Conservation (phyloP, 2,888 invertebrate genomes). For the Teinopalpus imperialis region DNA sequence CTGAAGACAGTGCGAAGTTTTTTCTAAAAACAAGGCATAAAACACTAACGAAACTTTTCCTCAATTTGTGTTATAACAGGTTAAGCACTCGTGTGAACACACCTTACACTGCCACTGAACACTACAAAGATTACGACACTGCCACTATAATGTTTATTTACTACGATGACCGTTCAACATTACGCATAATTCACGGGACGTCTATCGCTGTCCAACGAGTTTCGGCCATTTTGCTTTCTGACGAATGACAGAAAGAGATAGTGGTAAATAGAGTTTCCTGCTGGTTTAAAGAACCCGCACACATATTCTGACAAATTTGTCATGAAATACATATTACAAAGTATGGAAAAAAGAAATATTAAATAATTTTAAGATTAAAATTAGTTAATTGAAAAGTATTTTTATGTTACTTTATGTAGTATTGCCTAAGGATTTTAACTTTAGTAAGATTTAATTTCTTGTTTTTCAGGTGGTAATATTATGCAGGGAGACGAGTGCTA, state of each 20-base stretch:
- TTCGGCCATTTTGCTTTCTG: slow-evolving; percentile 72
- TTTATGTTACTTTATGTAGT: too few species aligned
- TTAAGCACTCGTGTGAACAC: slow-evolving; percentile 52
- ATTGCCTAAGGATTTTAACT: too few species aligned
- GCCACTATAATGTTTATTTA: slow-evolving; percentile 64
- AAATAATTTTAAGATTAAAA: too few species aligned
- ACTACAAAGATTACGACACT: slow-evolving; percentile 48
- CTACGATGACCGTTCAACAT: slow-evolving; percentile 51
- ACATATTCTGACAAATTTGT: too few species aligned
- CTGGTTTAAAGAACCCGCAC: too few species aligned
- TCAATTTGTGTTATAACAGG: slow-evolving; percentile 42
- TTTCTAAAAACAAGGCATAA: slow-evolving; percentile 72
- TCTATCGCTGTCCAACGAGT: slow-evolving; percentile 63
- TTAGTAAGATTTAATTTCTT: too few species aligned
- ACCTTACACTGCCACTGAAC: slow-evolving; percentile 59
- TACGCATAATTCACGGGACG: slow-evolving; percentile 61
- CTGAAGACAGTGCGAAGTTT: slow-evolving; percentile 56
- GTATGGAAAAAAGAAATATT: too few species aligned
- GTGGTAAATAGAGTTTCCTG: slow-evolving; percentile 21
- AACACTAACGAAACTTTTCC: slow-evolving; percentile 66
- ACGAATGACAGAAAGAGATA: slow-evolving; percentile 51
- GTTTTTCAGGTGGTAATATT: too few species aligned
- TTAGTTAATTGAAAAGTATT: too few species aligned
- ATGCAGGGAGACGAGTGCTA: too few species aligned
- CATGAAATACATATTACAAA: too few species aligned